Conservation (phyloP, 2,888 invertebrate species). For the Molorchus minor region DNA sequence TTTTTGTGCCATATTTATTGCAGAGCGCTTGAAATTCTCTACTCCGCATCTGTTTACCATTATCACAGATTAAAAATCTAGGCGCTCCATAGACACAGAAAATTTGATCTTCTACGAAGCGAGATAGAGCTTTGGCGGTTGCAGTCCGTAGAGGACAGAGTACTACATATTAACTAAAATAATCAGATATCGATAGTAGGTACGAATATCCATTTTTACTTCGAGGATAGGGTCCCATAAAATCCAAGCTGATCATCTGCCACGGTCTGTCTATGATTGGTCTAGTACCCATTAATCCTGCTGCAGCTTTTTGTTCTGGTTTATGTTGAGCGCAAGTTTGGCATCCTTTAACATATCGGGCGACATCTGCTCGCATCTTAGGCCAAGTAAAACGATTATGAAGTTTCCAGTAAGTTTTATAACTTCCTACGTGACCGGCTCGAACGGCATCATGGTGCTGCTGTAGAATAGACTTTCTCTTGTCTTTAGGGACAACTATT, state of each 20-base stretch:
- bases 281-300: constrained; percentile 22
- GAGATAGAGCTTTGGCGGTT: constrained; percentile 22
- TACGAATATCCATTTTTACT: constrained; percentile 20
- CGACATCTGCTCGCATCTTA: constrained; percentile 26
- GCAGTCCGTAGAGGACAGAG: constrained; percentile 33
- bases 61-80: constrained; percentile 34
- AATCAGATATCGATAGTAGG: constrained; percentile 33
- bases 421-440: constrained; percentile 13
- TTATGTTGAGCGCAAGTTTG: constrained; percentile 25
- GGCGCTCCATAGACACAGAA: constrained; percentile 37
- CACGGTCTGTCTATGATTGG: constrained; percentile 20
- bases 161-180: constrained; percentile 37
- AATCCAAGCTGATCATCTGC: too few species aligned
- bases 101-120: constrained; percentile 33
- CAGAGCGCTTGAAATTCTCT: constrained; percentile 18
- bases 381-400: constrained; percentile 27
- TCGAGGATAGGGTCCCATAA: constrained; percentile 37
- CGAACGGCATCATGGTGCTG: constrained; percentile 20
- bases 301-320: constrained; percentile 21
- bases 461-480: constrained; percentile 5
- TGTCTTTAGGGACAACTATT: constrained; percentile 32
- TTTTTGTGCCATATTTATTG: constrained; percentile 20
- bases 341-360: constrained; percentile 25
- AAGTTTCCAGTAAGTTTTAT: constrained; percentile 16
- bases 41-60: constrained; percentile 35